Evolutionary conservation across 2,888 invertebrate species (phyloP), one percentile per base, ranked within the genome.

Genomic region (Zootermopsis nevadensis): DNA sequence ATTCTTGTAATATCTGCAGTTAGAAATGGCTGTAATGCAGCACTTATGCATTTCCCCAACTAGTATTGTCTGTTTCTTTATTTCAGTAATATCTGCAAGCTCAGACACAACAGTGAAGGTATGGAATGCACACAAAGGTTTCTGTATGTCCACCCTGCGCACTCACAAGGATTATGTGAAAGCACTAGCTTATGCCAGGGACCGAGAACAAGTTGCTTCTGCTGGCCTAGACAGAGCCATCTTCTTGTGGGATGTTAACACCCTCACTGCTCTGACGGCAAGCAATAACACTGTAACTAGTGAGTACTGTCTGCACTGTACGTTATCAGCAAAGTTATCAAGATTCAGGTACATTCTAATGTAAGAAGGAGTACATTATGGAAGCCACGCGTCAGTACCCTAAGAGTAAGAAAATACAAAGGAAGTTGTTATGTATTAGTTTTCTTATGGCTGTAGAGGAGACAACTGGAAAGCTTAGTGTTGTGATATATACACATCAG

Each of bases 81-180:
- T 90, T 92, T 33, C 89, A 97, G 97, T 99, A 87, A 99, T 99
- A 89, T 99, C 99, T 85, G 99, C 99, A 8, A 99, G 99, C 88
- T 98, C 98, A 85, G 99, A 99, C 90, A 99, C 99, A 31, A 99
- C 99, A 72, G 99, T 99, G 0, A 99, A 99, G 91, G 98, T 99
- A 84, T 99, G 99, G 99, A 99, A 99, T 90, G 98, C 99, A 27
- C 97, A 98, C 86, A 99, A 99, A 91, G 99, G 99, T 15, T 99
- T 98, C 89, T 99, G 99, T 89, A 98, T 99, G 98, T 99, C 99
- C 0, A 99, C 99, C 2, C 91, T 99, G 86, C 92, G 99, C 84
- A 99, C 99, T 77, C 99, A 99, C 89, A 98, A 98, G 90, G 99
- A 99, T 89, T 99, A 99, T 90, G 99, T 99, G 19, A 97, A 99